phyloP scores from a whole-genome alignment of 2,113 vertebrate species.

The Glaucomys volans region DNA sequence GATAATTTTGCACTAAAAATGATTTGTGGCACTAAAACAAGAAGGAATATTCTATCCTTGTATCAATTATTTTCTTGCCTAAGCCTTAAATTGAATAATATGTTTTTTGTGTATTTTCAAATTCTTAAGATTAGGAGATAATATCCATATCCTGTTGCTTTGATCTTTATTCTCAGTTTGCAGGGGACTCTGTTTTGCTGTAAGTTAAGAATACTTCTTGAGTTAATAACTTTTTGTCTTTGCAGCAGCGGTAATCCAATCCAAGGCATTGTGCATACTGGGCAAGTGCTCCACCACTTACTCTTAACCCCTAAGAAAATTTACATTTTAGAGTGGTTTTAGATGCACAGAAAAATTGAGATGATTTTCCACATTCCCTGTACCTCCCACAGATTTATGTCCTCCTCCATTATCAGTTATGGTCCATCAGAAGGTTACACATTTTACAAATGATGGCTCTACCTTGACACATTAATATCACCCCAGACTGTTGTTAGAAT shows the following conservation, averaged over 20 bases:
- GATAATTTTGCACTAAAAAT: background rate
- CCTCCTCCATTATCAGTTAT: too few relatives aligned
- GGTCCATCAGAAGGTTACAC: background rate
- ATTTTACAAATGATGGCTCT: background rate
- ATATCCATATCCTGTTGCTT: background rate
- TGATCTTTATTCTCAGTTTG: background rate
- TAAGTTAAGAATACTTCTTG: too few relatives aligned
- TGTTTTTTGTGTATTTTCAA: slow-evolving; percentile 32
- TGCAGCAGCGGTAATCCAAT: background rate
- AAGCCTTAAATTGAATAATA: too few relatives aligned
- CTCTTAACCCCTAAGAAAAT: too few relatives aligned
- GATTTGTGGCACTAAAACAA: too few relatives aligned
- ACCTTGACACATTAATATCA: background rate
- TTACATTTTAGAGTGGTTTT: background rate
- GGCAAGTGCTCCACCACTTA: background rate
- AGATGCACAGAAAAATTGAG: background rate
- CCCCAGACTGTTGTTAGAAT: background rate
- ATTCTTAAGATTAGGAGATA: background rate
- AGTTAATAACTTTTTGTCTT: background rate
- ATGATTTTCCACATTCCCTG: background rate
- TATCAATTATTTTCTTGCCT: background rate
- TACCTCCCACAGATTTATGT: too few relatives aligned
- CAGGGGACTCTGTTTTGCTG: background rate
- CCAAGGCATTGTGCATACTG: too few relatives aligned
- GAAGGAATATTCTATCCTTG: background rate